Base-by-base conservation (phyloP, 1,140 invertebrate species). In the Limonius californicus region DNA sequence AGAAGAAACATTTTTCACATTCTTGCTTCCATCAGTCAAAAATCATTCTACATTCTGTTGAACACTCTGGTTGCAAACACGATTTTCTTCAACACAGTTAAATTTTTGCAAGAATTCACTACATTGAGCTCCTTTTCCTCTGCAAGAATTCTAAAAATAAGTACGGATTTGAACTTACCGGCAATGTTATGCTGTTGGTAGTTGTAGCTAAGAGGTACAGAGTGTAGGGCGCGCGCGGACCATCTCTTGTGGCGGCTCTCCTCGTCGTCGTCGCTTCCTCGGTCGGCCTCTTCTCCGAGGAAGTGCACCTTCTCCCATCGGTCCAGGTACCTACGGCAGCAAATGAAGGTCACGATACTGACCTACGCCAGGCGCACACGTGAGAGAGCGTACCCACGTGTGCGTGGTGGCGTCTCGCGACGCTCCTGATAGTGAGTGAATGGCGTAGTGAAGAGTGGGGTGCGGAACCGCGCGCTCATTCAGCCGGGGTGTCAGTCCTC, bases 271-370 rank as follows among this genome's bases (percentile, higher is more conserved):
- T 92, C 85, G 66, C 85, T 84, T 47, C 84, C 86, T 58, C 86
- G 81, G 70, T 94, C 91, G 0, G 84, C 86, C 72, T 89, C 88
- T 74, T 92, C 91, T 2, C 91, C 91, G 53, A 92, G 80, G 70
- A 88, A 91, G 66, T 94, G 86, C 12, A 92, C 85, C 74, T 93
- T 92, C 72, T 94, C 92, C 77, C 92, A 95, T 68, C 85, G 80
- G 70, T 91, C 87, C 69, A 93, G 78, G 77, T 88, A 90, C 78
- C 92, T 94, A 76, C 32, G 81, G 80, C 14, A 66, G 72, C 68
- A 72, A 18, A 45, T 18, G 39, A 23, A 23, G 39, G 63, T 42
- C 53, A 57, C 54, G 30, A 39, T 57, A 64, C 65, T 65, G 64
- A 65, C 64, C 59, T 62, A 62, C 19, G 11, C 57, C 35, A 57